Base-by-base conservation (phyloP, 1,140 invertebrate species). In the Pseudachorutes palmiensis region DNA sequence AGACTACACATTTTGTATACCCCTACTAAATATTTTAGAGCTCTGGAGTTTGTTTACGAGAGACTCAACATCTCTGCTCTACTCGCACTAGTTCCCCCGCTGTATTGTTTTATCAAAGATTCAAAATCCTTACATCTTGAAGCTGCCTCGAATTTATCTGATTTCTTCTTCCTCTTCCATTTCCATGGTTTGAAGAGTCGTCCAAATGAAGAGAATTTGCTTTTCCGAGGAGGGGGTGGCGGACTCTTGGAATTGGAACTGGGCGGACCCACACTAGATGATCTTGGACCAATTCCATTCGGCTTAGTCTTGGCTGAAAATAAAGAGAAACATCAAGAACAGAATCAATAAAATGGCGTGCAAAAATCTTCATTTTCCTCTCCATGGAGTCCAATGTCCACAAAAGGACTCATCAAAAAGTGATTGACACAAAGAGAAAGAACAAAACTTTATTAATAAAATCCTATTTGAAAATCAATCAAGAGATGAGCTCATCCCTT, bases 161-260 rank as follows among this genome's bases (percentile, higher is more conserved):
- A 94, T 83, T 97, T 97, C 86, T 96, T 95, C 90, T 95, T 96
- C 80, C 93, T 85, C 82, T 94, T 93, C 94, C 94, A 98, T 80
- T 97, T 97, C 94, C 94, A 97, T 2, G 94, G 94, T 81, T 96
- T 96, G 79, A 98, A 95, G 75, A 97, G 85, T 81, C 92, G 88
- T 73, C 93, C 92, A 76, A 98, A 83, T 57, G 90, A 89, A 33
- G 92, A 91, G 78, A 97, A 89, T 79, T 94, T 94, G 76, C 92
- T 94, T 79, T 94, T 95, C 71, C 90, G 84, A 80, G 90, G 91
- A 68, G 86, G 83, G 71, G 87, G 86, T 74, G 88, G 91, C n/a
- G 65, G 62, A 57, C 62, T 65, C 36, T 49, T 30, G n/a, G 30
- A n/a, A 45, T 45, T 45, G 1, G 63, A 65, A 45, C 22, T 63